A percentile compares a stretch with the other conserved stretches of the same genome.
phyloP scores from a whole-genome alignment of 1,140 invertebrate genomes.

The Lithobius niger region DNA sequence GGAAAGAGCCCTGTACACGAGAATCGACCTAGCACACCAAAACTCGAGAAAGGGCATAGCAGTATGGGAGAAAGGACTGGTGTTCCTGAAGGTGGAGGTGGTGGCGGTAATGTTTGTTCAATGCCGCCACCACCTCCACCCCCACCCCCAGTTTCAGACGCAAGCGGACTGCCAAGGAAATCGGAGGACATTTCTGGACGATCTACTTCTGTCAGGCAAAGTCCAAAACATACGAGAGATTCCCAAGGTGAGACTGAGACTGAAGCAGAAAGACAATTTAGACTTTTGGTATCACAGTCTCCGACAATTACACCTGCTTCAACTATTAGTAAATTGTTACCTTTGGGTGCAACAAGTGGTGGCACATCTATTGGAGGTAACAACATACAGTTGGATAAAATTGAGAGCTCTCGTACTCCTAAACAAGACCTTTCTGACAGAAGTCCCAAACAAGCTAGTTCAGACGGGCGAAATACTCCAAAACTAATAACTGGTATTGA shows the following conservation, averaged over 20 bases:
- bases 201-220: neutral
- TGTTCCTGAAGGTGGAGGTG: too few species aligned
- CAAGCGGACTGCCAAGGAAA: neutral
- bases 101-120: neutral
- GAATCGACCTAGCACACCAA: conserved; percentile 2
- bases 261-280: conserved; percentile 3
- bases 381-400: too few species aligned
- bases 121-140: conserved; percentile 11
- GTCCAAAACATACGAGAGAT: neutral
- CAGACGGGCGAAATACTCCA: conserved; percentile 1
- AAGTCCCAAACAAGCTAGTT: neutral
- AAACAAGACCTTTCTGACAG: neutral
- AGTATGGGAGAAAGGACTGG: too few species aligned
- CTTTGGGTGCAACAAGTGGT: too few species aligned
- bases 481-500: neutral
- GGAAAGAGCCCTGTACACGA: conserved; percentile 5
- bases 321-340: neutral
- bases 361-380: too few species aligned
- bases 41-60: neutral
- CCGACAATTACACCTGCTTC: neutral
- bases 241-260: neutral
- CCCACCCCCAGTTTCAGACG: neutral
- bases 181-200: neutral
- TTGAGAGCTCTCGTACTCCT: conserved; percentile 1
- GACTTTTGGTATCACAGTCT: neutral